Percentiles rank a stretch among this genome's conserved stretches.
phyloP scores from a whole-genome alignment of 2,113 vertebrate species.

The Orientallactaga bullata region DNA sequence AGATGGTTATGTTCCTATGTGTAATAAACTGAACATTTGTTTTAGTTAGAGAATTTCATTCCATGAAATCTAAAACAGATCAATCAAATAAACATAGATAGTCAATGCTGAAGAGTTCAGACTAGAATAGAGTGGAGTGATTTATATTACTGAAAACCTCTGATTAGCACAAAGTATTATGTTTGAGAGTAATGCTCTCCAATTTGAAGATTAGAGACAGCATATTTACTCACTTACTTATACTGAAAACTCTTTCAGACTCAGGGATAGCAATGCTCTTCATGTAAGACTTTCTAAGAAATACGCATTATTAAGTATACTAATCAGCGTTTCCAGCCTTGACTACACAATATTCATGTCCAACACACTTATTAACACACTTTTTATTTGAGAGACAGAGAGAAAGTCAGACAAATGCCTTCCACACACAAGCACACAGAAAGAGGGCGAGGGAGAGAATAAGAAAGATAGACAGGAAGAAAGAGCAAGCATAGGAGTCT shows the following conservation, averaged over 20 bases:
- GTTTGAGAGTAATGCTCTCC: background rate
- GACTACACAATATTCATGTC: background rate
- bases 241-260: background rate
- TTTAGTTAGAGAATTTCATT: slow-evolving; percentile 41
- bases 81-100: background rate
- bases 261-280: slow-evolving; percentile 9
- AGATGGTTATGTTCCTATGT: slow-evolving; percentile 6
- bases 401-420: too few species aligned
- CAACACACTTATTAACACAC: background rate
- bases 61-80: slow-evolving; percentile 29
- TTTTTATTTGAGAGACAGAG: too few species aligned
- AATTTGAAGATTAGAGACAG: background rate
- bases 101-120: background rate
- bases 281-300: slow-evolving; percentile 39
- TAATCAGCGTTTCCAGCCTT: background rate
- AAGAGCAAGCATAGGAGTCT: too few species aligned
- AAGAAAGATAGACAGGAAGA: too few species aligned
- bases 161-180: slow-evolving; percentile 16
- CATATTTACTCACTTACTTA: slow-evolving; percentile 46
- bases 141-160: background rate
- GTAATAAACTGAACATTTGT: slow-evolving; percentile 13
- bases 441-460: too few species aligned
- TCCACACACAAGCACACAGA: too few species aligned
- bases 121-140: background rate
- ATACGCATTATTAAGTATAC: slow-evolving; percentile 1